phyloP scores from a whole-genome alignment of 2,797 vertebrate genomes.

The Coranthus polyacanthus region DNA sequence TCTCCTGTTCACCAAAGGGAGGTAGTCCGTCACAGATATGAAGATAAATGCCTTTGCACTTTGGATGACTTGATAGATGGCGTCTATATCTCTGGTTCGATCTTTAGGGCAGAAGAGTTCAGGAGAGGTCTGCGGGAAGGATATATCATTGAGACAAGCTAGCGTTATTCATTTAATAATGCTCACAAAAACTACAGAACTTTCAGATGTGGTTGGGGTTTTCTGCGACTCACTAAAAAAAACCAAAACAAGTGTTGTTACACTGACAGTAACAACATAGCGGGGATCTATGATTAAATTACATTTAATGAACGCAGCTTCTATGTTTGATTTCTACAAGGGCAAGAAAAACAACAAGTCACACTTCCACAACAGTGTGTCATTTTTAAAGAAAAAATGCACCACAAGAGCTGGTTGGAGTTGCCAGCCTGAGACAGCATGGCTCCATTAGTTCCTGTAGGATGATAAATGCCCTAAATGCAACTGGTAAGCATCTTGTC shows the following conservation, averaged over 20 bases:
- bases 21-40: conserved; percentile 92
- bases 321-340: not conserved
- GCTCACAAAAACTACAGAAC: not conserved
- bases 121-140: conserved; percentile 89
- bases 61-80: conserved; percentile 92
- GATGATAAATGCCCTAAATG: conserved; percentile 70
- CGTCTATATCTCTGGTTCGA: conserved; percentile 91
- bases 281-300: not conserved
- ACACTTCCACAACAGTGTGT: conserved; percentile 28
- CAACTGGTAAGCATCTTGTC: conserved; percentile 54
- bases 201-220: not conserved
- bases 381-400: conserved; percentile 24
- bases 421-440: conserved; percentile 47
- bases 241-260: not conserved
- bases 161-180: not conserved
- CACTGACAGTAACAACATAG: not conserved
- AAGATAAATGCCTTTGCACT: conserved; percentile 90
- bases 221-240: no score
- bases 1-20: conserved; percentile 88
- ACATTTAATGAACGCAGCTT: not conserved
- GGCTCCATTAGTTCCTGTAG: conserved; percentile 50
- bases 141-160: conserved; percentile 20
- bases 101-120: conserved; percentile 91
- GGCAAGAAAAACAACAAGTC: conserved; percentile 17
- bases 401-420: conserved; percentile 30